phyloP scores from a whole-genome alignment of 2,888 invertebrate species.

The Bombylius major region DNA sequence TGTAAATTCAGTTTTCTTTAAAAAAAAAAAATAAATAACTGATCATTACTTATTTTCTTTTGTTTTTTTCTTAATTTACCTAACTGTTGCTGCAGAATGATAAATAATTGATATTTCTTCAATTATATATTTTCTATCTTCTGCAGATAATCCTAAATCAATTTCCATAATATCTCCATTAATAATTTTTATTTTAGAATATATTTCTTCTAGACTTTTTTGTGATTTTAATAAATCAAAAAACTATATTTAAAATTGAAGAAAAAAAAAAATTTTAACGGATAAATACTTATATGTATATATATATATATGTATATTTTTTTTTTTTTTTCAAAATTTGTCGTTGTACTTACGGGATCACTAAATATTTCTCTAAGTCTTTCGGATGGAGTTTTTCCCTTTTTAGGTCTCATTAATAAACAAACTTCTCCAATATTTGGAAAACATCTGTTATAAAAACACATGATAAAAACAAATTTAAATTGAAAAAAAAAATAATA shows the following conservation, averaged over 20 bases:
- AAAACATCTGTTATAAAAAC: conserved; percentile 28
- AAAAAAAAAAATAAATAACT: too few relatives aligned
- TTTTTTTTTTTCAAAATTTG: not conserved
- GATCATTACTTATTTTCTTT: not conserved
- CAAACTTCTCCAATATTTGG: conserved; percentile 59
- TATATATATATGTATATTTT: too few relatives aligned
- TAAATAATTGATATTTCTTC: conserved; percentile 63
- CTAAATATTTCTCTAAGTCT: conserved; percentile 32
- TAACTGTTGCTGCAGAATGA: conserved; percentile 55
- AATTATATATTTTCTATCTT: conserved; percentile 46
- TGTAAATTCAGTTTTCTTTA: not conserved
- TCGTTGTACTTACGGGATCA: conserved; percentile 49
- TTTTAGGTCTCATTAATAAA: conserved; percentile 62
- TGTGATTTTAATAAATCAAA: conserved; percentile 51
- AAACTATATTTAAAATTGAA: conserved; percentile 39
- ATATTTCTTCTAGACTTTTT: conserved; percentile 42
- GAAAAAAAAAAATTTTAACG: not conserved
- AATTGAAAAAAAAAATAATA: too few relatives aligned
- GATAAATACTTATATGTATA: too few relatives aligned
- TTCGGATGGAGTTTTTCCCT: conserved; percentile 58
- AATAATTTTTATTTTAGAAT: conserved; percentile 53
- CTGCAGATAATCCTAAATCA: conserved; percentile 49
- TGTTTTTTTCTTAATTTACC: conserved; percentile 21
- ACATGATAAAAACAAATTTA: conserved; percentile 16
- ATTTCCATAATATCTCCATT: conserved; percentile 51